A percentile compares a stretch with the other conserved stretches of the same genome.
These are phyloP conservation scores for Rhinella marina DNA, from an alignment of 2,797 vertebrate genomes.

Conservation along the genomic window DNA sequence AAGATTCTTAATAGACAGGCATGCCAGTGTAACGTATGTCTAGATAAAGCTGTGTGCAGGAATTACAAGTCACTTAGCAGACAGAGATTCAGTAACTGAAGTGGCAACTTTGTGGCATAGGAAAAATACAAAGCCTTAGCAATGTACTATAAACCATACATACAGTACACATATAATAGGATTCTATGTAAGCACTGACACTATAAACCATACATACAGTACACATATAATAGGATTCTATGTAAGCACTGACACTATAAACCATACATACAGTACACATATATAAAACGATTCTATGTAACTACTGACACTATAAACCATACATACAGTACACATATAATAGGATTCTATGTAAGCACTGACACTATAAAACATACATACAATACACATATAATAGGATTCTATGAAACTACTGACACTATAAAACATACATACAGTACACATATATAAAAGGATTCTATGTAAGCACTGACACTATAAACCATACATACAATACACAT, in stretches of 20 bases:
- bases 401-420: background rate
- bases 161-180: background rate
- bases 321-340: background rate
- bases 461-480: background rate
- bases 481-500: background rate
- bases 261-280: background rate
- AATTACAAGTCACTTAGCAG: background rate
- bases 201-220: background rate
- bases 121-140: background rate
- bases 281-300: background rate
- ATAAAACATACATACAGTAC: background rate
- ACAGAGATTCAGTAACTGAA: background rate
- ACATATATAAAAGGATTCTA: background rate
- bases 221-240: background rate
- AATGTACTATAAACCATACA: background rate
- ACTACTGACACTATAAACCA: background rate
- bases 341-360: background rate
- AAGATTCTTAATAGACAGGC: slow-evolving; percentile 22
- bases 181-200: background rate
- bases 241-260: background rate
- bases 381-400: background rate
- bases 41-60: background rate
- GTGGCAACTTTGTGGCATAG: background rate
- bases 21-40: slow-evolving; percentile 5
- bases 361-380: background rate